Percentiles rank a stretch among this genome's conserved stretches.
Conservation (phyloP, 2,888 invertebrate species). For the Polyommatus iphigenia region DNA sequence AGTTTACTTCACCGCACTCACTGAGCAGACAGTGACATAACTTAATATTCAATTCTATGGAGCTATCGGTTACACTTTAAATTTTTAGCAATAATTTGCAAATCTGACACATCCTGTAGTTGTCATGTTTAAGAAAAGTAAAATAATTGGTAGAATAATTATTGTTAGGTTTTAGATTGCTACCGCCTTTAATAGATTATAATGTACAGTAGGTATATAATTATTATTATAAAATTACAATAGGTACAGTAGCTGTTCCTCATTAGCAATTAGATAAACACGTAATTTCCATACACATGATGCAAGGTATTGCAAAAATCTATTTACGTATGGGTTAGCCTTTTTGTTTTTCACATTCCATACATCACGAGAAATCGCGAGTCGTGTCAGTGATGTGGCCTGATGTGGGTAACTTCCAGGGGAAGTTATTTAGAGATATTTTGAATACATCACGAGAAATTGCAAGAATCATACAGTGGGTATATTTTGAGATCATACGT, state of each 20-base stretch:
- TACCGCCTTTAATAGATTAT: neutral
- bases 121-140: neutral
- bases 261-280: neutral
- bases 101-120: neutral
- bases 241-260: neutral
- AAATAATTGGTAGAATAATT: neutral
- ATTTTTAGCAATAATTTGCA: neutral
- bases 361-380: neutral
- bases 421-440: neutral
- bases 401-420: neutral
- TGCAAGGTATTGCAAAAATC: slow-evolving; percentile 4
- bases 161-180: neutral
- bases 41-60: neutral
- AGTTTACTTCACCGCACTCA: slow-evolving; percentile 7
- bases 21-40: neutral
- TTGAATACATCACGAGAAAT: slow-evolving; percentile 21
- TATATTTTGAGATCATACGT: slow-evolving; percentile 38
- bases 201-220: neutral
- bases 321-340: neutral
- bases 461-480: slow-evolving; percentile 44
- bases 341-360: slow-evolving; percentile 7
- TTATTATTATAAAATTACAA: neutral
- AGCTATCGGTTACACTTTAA: neutral
- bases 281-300: slow-evolving; percentile 1
- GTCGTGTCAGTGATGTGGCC: neutral